phyloP scores from a whole-genome alignment of 1,140 invertebrate genomes.

The Teleopsis dalmanni region DNA sequence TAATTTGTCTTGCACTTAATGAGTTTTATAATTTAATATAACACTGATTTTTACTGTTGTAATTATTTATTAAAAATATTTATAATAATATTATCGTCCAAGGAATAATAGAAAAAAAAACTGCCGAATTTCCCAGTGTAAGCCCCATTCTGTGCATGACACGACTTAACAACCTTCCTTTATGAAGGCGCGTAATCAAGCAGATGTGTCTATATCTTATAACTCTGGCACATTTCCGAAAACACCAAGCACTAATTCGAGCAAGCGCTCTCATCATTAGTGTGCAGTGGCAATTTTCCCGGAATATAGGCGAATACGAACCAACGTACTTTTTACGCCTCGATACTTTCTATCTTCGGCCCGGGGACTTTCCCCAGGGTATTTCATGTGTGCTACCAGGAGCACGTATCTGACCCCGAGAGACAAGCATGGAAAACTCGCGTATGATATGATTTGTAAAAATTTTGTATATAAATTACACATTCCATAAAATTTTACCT shows the following conservation, averaged over 20 bases:
- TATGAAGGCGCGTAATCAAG: background rate
- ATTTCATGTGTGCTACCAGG: conserved; percentile 30
- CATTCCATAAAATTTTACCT: too few species aligned
- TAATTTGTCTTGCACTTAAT: too few species aligned
- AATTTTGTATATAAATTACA: too few species aligned
- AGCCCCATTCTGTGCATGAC: conserved; percentile 38
- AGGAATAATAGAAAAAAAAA: too few species aligned
- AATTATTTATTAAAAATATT: too few species aligned
- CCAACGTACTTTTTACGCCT: conserved; percentile 23
- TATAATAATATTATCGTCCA: too few species aligned
- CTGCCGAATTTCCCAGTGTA: conserved; percentile 36
- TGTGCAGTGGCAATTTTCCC: conserved; percentile 29
- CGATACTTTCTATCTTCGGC: conserved; percentile 43
- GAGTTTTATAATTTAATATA: too few species aligned
- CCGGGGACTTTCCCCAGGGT: conserved; percentile 45
- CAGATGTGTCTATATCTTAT: conserved; percentile 36
- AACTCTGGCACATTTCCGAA: conserved; percentile 40
- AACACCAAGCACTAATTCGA: conserved; percentile 26
- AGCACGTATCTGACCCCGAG: conserved; percentile 43
- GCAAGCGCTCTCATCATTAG: conserved; percentile 28
- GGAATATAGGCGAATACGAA: conserved; percentile 31
- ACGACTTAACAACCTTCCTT: background rate
- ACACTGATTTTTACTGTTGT: too few species aligned
- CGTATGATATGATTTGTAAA: too few species aligned
- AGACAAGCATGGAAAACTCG: conserved; percentile 41